These are phyloP conservation scores for human DNA, from an alignment of 2,113 vertebrate species.

Conservation along the genomic window DNA sequence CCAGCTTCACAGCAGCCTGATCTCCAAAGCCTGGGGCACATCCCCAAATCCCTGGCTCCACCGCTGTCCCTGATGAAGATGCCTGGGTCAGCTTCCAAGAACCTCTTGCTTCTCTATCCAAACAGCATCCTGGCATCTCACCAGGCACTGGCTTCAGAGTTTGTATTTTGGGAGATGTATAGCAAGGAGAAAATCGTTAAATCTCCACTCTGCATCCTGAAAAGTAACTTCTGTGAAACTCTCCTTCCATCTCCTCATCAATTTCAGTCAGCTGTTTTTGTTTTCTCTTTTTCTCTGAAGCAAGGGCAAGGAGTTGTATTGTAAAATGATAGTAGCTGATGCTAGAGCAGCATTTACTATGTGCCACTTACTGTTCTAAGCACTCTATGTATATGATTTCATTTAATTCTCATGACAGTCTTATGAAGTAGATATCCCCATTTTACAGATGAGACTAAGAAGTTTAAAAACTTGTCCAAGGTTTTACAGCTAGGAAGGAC, in stretches of 20 bases:
- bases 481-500: neutral
- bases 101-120: constrained; percentile 63
- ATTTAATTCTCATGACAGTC: neutral
- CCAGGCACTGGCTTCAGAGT: neutral
- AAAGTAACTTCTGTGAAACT: neutral
- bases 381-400: neutral
- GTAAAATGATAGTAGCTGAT: neutral
- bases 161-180: neutral
- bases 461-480: neutral
- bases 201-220: neutral
- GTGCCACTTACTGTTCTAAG: neutral
- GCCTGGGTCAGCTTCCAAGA: constrained; percentile 56
- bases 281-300: neutral
- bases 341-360: no score
- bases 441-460: neutral
- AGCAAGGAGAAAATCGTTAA: neutral
- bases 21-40: constrained; percentile 62
- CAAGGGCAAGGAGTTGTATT: neutral
- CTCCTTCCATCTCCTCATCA: neutral
- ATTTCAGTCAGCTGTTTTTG: neutral
- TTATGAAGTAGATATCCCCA: neutral
- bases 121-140: constrained; percentile 28
- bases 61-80: constrained; percentile 5
- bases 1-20: constrained; percentile 45
- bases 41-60: constrained; percentile 60